These are phyloP conservation scores for Phasia obesa DNA, from an alignment of 2,888 invertebrate species.

Conservation along the genomic window DNA sequence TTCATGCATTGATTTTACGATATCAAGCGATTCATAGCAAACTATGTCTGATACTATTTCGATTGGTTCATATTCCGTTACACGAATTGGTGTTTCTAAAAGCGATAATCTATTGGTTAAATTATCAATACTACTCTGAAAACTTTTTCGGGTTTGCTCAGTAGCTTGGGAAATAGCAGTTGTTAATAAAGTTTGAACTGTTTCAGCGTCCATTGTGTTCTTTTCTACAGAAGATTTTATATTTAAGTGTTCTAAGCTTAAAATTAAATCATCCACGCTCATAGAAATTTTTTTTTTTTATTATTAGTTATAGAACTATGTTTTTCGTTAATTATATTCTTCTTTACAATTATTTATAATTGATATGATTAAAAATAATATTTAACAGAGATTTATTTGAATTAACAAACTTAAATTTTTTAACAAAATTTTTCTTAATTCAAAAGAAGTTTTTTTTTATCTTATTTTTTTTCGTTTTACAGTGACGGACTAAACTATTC, in stretches of 20 bases:
- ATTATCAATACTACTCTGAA: slow-evolving; percentile 22
- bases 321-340: too few species aligned
- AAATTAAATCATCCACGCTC: too few species aligned
- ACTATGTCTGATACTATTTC: neutral
- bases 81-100: slow-evolving; percentile 10
- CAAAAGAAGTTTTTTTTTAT: too few species aligned
- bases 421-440: too few species aligned
- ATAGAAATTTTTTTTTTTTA: too few species aligned
- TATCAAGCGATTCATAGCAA: slow-evolving; percentile 21
- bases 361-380: too few species aligned
- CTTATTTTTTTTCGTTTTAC: too few species aligned
- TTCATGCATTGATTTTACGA: slow-evolving; percentile 45
- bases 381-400: too few species aligned
- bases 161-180: slow-evolving; percentile 33
- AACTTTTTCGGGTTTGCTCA: slow-evolving; percentile 3
- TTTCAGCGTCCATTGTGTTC: slow-evolving; percentile 19
- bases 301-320: too few species aligned
- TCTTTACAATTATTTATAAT: too few species aligned
- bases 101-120: slow-evolving; percentile 38
- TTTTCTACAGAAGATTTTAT: neutral
- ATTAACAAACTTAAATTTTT: too few species aligned
- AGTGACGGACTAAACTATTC: too few species aligned
- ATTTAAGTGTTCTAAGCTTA: slow-evolving; percentile 13
- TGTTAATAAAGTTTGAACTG: slow-evolving; percentile 20
- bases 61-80: neutral